Conservation (phyloP, 2,888 invertebrate species). For the Drosophila demipolita region DNA sequence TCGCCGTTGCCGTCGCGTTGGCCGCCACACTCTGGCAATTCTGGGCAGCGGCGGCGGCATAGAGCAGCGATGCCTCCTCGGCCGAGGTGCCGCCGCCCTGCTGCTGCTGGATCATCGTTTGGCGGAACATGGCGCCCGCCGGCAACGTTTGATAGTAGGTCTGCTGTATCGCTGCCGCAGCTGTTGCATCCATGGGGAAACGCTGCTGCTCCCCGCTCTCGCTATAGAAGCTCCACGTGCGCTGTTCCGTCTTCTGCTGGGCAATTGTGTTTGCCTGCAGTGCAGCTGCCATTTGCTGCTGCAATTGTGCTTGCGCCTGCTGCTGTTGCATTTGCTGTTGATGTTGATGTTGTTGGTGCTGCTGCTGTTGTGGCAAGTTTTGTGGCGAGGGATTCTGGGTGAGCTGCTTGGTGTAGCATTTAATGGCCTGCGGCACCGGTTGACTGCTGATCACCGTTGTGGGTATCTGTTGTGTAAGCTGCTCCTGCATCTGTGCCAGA, state of each 20-base stretch:
- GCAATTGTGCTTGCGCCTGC: conserved; percentile 53
- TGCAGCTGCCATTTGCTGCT: conserved; percentile 63
- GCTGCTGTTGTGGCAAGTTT: conserved; percentile 73
- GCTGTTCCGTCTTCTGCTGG: conserved; percentile 84
- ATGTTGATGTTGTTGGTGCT: conserved; percentile 59
- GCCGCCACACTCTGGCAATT: conserved; percentile 83
- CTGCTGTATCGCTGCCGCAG: conserved; percentile 75
- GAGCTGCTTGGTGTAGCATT: conserved; percentile 81
- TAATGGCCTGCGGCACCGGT: conserved; percentile 78
- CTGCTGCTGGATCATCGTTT: conserved; percentile 84
- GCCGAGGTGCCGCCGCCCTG: conserved; percentile 52
- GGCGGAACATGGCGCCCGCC: conserved; percentile 83
- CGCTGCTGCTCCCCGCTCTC: conserved; percentile 82
- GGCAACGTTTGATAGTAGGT: conserved; percentile 84
- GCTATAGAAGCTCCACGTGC: conserved; percentile 84
- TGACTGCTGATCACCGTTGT: conserved; percentile 75
- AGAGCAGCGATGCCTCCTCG: conserved; percentile 83
- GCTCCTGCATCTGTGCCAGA: conserved; percentile 92
- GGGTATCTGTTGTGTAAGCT: conserved; percentile 85
- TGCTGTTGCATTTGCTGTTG: conserved; percentile 61
- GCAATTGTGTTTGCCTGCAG: conserved; percentile 77
- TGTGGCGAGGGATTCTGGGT: conserved; percentile 80
- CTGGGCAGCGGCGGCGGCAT: conserved; percentile 78
- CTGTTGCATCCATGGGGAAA: conserved; percentile 78
- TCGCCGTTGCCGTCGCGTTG: conserved; percentile 43